phyloP scores from a whole-genome alignment of 1,140 invertebrate species.

The Agrypnia vestita region DNA sequence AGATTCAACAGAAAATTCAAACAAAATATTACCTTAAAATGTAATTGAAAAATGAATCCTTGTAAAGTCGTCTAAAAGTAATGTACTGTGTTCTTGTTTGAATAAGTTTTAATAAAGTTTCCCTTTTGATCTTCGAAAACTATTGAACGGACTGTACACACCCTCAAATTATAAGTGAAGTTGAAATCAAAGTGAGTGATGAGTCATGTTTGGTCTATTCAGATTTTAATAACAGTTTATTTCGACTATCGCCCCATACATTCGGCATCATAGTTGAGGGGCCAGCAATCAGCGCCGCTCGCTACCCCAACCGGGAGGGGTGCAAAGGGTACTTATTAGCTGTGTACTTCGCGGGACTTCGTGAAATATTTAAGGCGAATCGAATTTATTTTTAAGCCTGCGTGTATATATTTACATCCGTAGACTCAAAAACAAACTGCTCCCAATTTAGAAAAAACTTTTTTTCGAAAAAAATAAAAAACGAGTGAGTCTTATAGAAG shows the following conservation, averaged over 20 bases:
- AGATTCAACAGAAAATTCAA: too few species aligned
- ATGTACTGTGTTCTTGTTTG: too few species aligned
- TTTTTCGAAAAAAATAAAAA: too few species aligned
- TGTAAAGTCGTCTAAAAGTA: too few species aligned
- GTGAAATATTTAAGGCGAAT: background rate
- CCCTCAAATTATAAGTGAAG: constrained; percentile 38
- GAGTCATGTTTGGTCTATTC: constrained; percentile 56
- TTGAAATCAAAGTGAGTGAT: constrained; percentile 46
- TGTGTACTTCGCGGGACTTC: background rate
- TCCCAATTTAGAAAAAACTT: too few species aligned
- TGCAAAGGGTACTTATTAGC: constrained; percentile 27
- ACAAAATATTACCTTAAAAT: too few species aligned
- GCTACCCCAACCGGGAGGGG: background rate
- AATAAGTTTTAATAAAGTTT: too few species aligned
- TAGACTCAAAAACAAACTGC: too few species aligned
- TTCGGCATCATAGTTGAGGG: constrained; percentile 2
- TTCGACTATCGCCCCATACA: constrained; percentile 45
- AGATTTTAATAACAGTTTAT: constrained; percentile 57
- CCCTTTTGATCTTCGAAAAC: background rate
- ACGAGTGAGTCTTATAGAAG: too few species aligned
- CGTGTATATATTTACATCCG: too few species aligned
- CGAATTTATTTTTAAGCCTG: too few species aligned
- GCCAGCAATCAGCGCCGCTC: constrained; percentile 35
- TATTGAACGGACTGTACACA: constrained; percentile 33
- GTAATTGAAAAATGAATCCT: too few species aligned